These are phyloP conservation scores for Myripristis murdjan DNA, from an alignment of 2,797 vertebrate genomes.

Conservation along the genomic window DNA sequence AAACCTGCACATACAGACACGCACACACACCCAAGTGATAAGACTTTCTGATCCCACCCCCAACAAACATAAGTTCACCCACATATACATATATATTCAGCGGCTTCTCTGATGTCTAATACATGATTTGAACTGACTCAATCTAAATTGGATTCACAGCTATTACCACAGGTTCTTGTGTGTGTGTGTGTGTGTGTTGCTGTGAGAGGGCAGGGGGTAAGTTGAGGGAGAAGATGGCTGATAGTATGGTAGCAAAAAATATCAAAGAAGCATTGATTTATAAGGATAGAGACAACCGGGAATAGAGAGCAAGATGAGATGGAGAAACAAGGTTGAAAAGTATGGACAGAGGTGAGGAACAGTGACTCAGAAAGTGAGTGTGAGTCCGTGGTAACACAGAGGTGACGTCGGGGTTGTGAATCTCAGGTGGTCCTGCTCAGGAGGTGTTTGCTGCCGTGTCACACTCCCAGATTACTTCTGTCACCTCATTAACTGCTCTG, in stretches of 20 bases:
- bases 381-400: constrained; percentile 9
- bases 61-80: constrained; percentile 7
- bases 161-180: constrained; percentile 26
- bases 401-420: constrained; percentile 14
- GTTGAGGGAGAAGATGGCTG: constrained; percentile 33
- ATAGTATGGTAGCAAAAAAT: not conserved
- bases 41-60: constrained; percentile 7
- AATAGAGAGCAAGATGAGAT: constrained; percentile 4
- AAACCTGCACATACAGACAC: not conserved
- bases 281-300: not conserved
- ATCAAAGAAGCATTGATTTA: constrained; percentile 21
- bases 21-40: not conserved
- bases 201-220: constrained; percentile 36
- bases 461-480: constrained; percentile 52
- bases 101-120: constrained; percentile 45
- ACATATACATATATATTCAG: too few relatives aligned
- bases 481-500: constrained; percentile 55
- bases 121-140: constrained; percentile 64
- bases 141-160: constrained; percentile 70
- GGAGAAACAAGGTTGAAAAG: not conserved
- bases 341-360: constrained; percentile 1
- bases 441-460: constrained; percentile 20
- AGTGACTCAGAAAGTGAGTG: not conserved
- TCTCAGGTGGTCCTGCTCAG: constrained; percentile 15
- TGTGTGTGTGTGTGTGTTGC: constrained; percentile 24